Evolutionary conservation across 2,888 invertebrate species (phyloP), one percentile per base, ranked within the genome.

Genomic region (Agrypnus murinus): DNA sequence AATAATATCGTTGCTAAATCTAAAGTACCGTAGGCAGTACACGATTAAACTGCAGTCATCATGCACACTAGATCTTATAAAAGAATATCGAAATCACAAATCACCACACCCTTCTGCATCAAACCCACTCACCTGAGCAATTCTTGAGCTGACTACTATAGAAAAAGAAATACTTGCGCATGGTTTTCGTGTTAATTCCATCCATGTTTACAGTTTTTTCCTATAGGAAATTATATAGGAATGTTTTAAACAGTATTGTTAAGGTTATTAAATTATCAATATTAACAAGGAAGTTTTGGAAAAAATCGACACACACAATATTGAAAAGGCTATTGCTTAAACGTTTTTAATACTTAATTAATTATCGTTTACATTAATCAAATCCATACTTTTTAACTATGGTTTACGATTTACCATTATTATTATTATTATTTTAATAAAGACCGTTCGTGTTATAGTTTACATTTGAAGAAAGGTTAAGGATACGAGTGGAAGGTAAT

Each of bases 71-170:
- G n/a, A 60, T 67, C 67, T 67, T n/a, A n/a, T n/a, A n/a, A 53
- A n/a, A 50, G 53, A 40, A 62, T 53, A 67, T 50, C 60, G 62
- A 64, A 48, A 64, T 53, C 34, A 15, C 62, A 66, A 66, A 59
- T 66, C 66, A 66, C 66, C 66, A 66, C 66, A 40, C 66, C 66
- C 59, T 25, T 48, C 31, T 50, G 15, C 32, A 48, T 15, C 48
- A 17, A 25, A 65, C 57, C 65, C 65, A 65, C 57, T 65, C 46
- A 32, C 32, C 12, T n/a, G n/a, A n/a, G n/a, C n/a, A n/a, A n/a
- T n/a, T n/a, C n/a, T n/a, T n/a, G n/a, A n/a, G n/a, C n/a, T n/a
- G n/a, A n/a, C n/a, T n/a, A n/a, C n/a, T n/a, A n/a, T n/a, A n/a
- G n/a, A n/a, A n/a, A n/a, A n/a, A n/a, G n/a, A n/a, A n/a, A n/a